Base-by-base conservation (phyloP, 1,140 invertebrate genomes). In the Cyrtorhinus lividipennis region DNA sequence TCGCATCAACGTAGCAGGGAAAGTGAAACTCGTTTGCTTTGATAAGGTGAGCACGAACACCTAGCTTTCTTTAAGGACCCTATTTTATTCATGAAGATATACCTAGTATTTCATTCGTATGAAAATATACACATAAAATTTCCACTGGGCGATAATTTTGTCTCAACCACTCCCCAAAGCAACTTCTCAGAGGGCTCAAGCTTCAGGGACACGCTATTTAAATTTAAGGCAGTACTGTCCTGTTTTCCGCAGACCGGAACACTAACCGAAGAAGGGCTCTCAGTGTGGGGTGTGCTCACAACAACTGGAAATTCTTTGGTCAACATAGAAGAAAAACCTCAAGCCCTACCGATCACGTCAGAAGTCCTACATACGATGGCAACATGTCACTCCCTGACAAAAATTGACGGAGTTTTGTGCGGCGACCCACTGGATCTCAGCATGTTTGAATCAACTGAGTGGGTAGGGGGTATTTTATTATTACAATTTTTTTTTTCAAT, bases 181-280 rank as follows among this genome's bases (percentile, higher is more conserved):
- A n/a, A n/a, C n/a, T n/a, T n/a, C n/a, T n/a, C n/a, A n/a, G n/a
- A n/a, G n/a, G n/a, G n/a, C n/a, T n/a, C n/a, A n/a, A n/a, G n/a
- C n/a, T n/a, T n/a, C n/a, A n/a, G n/a, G n/a, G n/a, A n/a, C n/a
- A n/a, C n/a, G n/a, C n/a, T n/a, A n/a, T n/a, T n/a, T n/a, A n/a
- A n/a, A n/a, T n/a, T n/a, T n/a, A n/a, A n/a, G n/a, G n/a, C n/a
- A n/a, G n/a, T n/a, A n/a, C n/a, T n/a, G n/a, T n/a, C n/a, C n/a
- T n/a, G n/a, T 38, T 15, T 38, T 38, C 30, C 30, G 18, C 68
- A 83, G 83, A 97, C 94, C 62, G 94, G 94, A 45, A 97, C 94
- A 1, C 72, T 95, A 66, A 92, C 92, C n/a, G 86, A 97, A 75
- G 94, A 96, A 73, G 92, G 92, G 5, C 74, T 97, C 25, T 90